These are phyloP conservation scores for Eupsilia transversa DNA, from an alignment of 2,888 invertebrate genomes.

Conservation along the genomic window DNA sequence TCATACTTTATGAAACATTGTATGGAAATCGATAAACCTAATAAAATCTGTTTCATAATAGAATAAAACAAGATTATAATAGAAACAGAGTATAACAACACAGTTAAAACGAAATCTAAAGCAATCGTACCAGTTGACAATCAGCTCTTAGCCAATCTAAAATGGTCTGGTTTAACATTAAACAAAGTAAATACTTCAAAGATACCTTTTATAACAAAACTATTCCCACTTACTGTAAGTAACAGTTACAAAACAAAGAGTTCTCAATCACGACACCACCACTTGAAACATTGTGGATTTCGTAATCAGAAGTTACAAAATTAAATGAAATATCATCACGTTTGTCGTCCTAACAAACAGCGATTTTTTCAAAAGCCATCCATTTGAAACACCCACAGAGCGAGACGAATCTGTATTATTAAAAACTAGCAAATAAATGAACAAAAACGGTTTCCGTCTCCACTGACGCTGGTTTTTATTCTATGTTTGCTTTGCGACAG, in stretches of 20 bases:
- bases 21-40: conserved; percentile 28
- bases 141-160: conserved; percentile 29
- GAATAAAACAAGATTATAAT: neutral
- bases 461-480: conserved; percentile 39
- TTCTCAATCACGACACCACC: conserved; percentile 38
- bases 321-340: conserved; percentile 56
- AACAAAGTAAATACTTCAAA: conserved; percentile 39
- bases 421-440: conserved; percentile 69
- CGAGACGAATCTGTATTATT: conserved; percentile 71
- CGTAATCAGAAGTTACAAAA: conserved; percentile 47
- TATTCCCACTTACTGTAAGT: conserved; percentile 32
- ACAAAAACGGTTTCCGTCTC: conserved; percentile 71
- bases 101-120: conserved; percentile 3
- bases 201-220: conserved; percentile 38
- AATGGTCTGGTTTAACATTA: conserved; percentile 23
- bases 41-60: conserved; percentile 10
- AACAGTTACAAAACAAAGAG: conserved; percentile 47
- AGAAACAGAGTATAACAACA: neutral
- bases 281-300: conserved; percentile 46
- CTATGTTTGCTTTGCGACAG: conserved; percentile 40
- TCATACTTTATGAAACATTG: conserved; percentile 47
- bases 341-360: conserved; percentile 49
- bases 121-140: conserved; percentile 9
- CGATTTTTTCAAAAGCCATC: conserved; percentile 51
- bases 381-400: conserved; percentile 63